These are phyloP conservation scores for Habrosyne pyritoides DNA, from an alignment of 2,888 invertebrate genomes.

Conservation along the genomic window DNA sequence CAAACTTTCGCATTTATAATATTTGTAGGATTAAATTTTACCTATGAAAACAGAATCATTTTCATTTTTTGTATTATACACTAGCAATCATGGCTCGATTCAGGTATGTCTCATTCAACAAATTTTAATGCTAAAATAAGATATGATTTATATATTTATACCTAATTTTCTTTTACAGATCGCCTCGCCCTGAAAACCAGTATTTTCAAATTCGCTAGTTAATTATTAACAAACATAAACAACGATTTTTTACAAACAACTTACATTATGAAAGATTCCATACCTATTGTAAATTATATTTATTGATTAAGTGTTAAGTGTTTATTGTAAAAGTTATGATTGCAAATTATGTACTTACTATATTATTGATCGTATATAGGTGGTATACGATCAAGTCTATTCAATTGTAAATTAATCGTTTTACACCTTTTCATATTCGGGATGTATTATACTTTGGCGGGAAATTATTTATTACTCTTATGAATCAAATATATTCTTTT, in stretches of 20 bases:
- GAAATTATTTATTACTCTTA: not conserved
- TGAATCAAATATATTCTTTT: not conserved
- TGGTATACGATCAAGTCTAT: no score
- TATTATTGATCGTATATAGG: no score
- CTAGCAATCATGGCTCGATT: constrained; percentile 3
- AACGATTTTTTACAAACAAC: constrained; percentile 34
- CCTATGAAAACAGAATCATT: not conserved
- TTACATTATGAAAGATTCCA: constrained; percentile 32
- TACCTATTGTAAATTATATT: constrained; percentile 38
- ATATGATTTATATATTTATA: not conserved
- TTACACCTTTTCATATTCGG: not conserved
- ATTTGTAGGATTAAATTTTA: no score
- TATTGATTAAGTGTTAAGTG: constrained; percentile 15
- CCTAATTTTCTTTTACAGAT: constrained; percentile 47
- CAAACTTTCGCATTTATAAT: no score
- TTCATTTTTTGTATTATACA: constrained; percentile 10
- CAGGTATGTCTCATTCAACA: not conserved
- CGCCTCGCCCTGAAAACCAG: constrained; percentile 54
- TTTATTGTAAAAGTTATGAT: constrained; percentile 6
- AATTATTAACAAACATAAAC: constrained; percentile 26
- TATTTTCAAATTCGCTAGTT: constrained; percentile 27
- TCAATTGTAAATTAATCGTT: no score
- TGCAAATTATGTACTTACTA: not conserved
- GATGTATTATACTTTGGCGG: not conserved
- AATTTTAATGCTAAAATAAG: not conserved